Conservation (phyloP, 1,140 invertebrate species). For the Drosophila teissieri region DNA sequence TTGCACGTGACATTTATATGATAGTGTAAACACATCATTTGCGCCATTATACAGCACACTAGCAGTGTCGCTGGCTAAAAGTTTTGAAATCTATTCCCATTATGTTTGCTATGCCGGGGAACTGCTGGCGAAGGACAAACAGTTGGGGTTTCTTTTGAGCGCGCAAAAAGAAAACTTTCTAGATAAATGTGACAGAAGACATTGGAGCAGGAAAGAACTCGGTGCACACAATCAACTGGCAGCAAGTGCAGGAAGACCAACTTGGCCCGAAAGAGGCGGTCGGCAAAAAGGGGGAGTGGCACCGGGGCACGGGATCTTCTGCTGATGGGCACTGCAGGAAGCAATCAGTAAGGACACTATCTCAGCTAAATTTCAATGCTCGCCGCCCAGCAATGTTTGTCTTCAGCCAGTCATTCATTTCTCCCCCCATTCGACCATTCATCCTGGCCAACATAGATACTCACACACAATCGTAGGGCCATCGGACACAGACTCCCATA, state of each 20-base stretch:
- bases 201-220: slow-evolving; percentile 59
- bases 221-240: slow-evolving; percentile 34
- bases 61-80: slow-evolving; percentile 57
- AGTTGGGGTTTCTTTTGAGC: slow-evolving; percentile 45
- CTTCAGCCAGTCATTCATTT: slow-evolving; percentile 61
- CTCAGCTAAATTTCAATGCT: slow-evolving; percentile 78
- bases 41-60: slow-evolving; percentile 78
- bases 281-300: slow-evolving; percentile 11
- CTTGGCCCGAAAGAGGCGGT: slow-evolving; percentile 21
- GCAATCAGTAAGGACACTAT: slow-evolving; percentile 83
- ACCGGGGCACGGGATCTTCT: slow-evolving; percentile 20
- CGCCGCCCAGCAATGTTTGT: slow-evolving; percentile 51
- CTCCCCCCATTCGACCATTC: slow-evolving; percentile 70
- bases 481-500: slow-evolving; percentile 20
- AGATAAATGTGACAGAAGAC: slow-evolving; percentile 82
- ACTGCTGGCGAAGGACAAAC: slow-evolving; percentile 35
- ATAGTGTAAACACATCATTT: slow-evolving; percentile 83
- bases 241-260: slow-evolving; percentile 26
- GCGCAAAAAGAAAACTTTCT: slow-evolving; percentile 73
- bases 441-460: slow-evolving; percentile 51
- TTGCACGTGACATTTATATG: slow-evolving; percentile 82
- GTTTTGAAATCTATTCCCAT: slow-evolving; percentile 78
- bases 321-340: slow-evolving; percentile 63
- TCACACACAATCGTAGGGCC: slow-evolving; percentile 33
- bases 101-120: slow-evolving; percentile 64